Evolutionary conservation across 64 coral and sea anemone species (phyloP), one percentile per base, ranked within the genome.

Genomic region (Porites australiensis): DNA sequence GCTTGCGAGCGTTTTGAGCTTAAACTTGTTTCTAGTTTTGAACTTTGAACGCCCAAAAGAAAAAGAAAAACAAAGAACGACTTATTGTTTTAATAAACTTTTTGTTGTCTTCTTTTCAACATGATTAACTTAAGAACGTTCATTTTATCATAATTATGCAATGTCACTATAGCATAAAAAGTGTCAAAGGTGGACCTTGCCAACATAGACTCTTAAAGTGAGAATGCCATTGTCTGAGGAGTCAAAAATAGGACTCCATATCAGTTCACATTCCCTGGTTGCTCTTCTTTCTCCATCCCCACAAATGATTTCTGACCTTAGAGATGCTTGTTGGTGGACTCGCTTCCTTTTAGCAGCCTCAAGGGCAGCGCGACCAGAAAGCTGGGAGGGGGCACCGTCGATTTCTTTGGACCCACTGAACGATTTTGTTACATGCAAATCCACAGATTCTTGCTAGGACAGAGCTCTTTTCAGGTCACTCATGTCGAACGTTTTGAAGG

Each of bases 351-450:
- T 59, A 8, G 79, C 79, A 82, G 57, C 79, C n/a, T 82, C 79
- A 21, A 82, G 79, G 79, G 79, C 79, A 63, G 79, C 54, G 61
- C 79, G 51, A 82, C 79, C 79, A 61, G 51, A 82, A 52, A 82
- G 79, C 63, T 61, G 50, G 61, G 53, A 9, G 63, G 79, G 53
- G 61, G 50, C n/a, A 18, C 44, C 44, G 3, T 57, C 12, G 21
- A 82, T 63, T 73, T 88, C 86, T 72, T 70, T 52, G 47, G 64
- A 71, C 22, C 69, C 86, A 88, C 65, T 88, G 43, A 88, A 88
- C 9, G 86, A 67, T 57, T 88, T 88, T 12, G 45, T 51, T 44
- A 88, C 16, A 10, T 21, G 44, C 64, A 88, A 69, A 12, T 13
- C 71, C 57, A 74, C 86, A 37, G 55, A n/a, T 74, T 70, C 54